Conservation (phyloP, 1,140 invertebrate genomes). For the Acromyrmex charruanus region DNA sequence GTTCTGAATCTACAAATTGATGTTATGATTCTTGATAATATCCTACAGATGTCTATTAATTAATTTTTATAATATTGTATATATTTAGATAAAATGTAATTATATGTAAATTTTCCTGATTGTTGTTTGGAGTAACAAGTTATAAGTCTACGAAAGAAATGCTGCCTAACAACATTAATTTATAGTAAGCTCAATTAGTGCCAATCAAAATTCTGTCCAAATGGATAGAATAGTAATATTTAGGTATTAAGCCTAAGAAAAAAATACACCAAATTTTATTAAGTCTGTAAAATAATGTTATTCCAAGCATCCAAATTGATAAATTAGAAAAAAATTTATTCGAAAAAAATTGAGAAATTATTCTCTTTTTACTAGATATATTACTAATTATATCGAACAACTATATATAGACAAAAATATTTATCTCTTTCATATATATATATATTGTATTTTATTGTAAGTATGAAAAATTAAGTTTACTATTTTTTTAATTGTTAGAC, state of each 20-base stretch:
- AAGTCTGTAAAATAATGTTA: background rate
- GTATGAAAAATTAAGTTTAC: conserved; percentile 70
- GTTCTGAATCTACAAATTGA: background rate
- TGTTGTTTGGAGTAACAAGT: conserved; percentile 7
- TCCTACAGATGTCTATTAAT: background rate
- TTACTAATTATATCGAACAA: conserved; percentile 27
- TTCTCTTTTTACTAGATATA: background rate
- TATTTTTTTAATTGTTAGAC: conserved; percentile 80
- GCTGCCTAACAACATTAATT: conserved; percentile 16
- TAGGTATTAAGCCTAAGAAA: background rate
- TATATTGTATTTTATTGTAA: conserved; percentile 32
- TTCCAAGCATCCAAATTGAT: conserved; percentile 5
- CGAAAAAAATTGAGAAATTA: conserved; percentile 21
- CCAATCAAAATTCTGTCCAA: conserved; percentile 32
- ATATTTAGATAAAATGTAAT: conserved; percentile 9
- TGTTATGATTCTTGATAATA: background rate
- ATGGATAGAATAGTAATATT: background rate
- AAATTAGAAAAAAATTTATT: conserved; percentile 21
- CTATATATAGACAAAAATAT: conserved; percentile 34
- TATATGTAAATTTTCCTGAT: conserved; percentile 29
- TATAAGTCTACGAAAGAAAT: background rate
- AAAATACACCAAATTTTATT: conserved; percentile 11
- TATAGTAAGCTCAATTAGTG: conserved; percentile 40
- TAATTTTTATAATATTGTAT: conserved; percentile 21
- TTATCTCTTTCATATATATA: conserved; percentile 63